Evolutionary conservation across 2,797 vertebrate species (phyloP).

Genomic region (Melanogrammus aeglefinus): DNA sequence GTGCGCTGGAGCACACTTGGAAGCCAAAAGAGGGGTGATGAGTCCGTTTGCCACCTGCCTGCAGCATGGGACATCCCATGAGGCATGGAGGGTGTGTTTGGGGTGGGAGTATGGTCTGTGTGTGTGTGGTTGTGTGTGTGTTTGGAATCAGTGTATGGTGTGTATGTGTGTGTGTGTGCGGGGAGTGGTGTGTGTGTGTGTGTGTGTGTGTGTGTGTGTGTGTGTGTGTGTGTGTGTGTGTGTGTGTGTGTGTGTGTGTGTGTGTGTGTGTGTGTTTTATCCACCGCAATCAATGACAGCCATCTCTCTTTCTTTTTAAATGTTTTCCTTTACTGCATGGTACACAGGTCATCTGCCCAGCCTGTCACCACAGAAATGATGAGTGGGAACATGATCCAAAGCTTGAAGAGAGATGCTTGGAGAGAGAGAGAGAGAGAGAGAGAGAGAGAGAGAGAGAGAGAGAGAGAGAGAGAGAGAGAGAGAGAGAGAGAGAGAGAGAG

Average conservation of each 20-base stretch:
- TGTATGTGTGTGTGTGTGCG: too few relatives aligned
- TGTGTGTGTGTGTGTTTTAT: slow-evolving; percentile 4
- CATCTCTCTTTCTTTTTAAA: not conserved
- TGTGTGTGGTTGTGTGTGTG: too few relatives aligned
- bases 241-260: slow-evolving; percentile 31
- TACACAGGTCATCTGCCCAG: not conserved
- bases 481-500: slow-evolving; percentile 3
- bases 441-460: slow-evolving; percentile 28
- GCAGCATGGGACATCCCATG: slow-evolving; percentile 41
- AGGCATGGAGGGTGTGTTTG: slow-evolving; percentile 10
- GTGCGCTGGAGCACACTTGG: slow-evolving; percentile 26
- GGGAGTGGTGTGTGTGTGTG: too few relatives aligned
- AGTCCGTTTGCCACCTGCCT: slow-evolving; percentile 48
- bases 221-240: too few relatives aligned
- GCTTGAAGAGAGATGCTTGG: slow-evolving; percentile 28
- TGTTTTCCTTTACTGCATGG: not conserved
- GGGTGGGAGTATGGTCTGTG: too few relatives aligned
- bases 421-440: slow-evolving; percentile 7
- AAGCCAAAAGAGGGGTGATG: slow-evolving; percentile 42
- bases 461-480: slow-evolving; percentile 26
- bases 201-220: too few relatives aligned
- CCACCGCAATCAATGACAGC: too few relatives aligned
- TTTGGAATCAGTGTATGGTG: too few relatives aligned
- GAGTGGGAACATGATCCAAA: not conserved
- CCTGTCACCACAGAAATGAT: slow-evolving; percentile 43